Conservation (phyloP, 2,797 vertebrate genomes). For the Emys orbicularis region DNA sequence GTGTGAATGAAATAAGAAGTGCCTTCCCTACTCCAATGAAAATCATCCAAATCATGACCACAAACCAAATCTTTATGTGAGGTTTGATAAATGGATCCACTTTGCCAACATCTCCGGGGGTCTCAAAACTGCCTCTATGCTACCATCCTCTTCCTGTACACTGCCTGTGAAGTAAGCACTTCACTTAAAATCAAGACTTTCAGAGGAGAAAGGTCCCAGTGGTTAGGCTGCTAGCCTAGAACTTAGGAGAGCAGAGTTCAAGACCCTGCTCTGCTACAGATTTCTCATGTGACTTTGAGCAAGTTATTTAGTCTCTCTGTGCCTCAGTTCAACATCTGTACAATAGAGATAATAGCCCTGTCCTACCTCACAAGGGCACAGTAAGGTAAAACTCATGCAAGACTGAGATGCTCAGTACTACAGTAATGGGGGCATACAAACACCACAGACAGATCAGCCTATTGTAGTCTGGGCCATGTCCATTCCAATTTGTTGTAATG, state of each 20-base stretch:
- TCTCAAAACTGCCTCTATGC: background rate
- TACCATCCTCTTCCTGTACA: background rate
- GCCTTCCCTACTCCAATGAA: background rate
- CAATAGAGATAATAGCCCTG: background rate
- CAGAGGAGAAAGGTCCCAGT: background rate
- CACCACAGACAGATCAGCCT: background rate
- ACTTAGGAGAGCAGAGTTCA: background rate
- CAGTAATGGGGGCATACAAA: background rate
- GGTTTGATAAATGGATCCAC: background rate
- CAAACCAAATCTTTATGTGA: background rate
- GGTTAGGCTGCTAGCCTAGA: background rate
- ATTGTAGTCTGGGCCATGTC: background rate
- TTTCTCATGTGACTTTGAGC: background rate
- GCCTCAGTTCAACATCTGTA: background rate
- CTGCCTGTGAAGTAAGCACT: background rate
- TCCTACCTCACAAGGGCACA: background rate
- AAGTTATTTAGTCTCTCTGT: background rate
- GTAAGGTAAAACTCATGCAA: background rate
- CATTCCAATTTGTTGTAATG: background rate
- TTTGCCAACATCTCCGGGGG: background rate
- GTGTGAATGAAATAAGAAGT: background rate
- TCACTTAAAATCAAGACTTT: background rate
- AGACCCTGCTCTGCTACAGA: background rate
- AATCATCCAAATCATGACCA: background rate
- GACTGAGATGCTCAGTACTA: background rate